Conservation (phyloP, 2,113 vertebrate genomes). For the Chaetops frenatus region DNA sequence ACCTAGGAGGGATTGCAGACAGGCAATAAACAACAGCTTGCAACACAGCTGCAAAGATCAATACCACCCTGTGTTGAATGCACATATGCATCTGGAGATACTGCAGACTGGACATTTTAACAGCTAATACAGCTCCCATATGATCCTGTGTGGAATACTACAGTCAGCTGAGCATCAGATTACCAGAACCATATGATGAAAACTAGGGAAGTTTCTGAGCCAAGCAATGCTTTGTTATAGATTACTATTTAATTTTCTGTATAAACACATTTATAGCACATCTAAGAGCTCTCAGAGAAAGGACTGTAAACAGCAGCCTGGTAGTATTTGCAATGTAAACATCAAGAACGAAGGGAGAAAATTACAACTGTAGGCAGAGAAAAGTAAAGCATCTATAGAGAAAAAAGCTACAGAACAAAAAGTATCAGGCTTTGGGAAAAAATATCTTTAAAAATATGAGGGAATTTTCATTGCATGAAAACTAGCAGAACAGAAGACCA, state of each 20-base stretch:
- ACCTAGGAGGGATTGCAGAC: neutral
- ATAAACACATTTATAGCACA: neutral
- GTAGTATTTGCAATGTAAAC: neutral
- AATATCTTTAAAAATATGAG: neutral
- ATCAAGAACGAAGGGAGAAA: neutral
- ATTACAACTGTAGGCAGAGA: neutral
- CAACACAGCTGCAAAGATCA: neutral
- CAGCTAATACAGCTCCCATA: neutral
- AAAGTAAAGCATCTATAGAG: neutral
- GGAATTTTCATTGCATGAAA: neutral
- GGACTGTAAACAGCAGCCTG: neutral
- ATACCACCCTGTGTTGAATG: neutral
- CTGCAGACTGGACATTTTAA: neutral
- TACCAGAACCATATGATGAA: neutral
- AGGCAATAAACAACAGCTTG: neutral
- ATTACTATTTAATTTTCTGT: neutral
- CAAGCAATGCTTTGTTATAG: neutral
- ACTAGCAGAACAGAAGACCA: neutral
- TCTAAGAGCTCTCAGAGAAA: neutral
- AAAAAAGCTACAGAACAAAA: neutral
- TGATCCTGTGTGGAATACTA: neutral
- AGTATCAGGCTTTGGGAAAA: neutral
- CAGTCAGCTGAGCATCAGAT: neutral
- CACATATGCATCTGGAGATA: neutral
- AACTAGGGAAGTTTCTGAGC: neutral